Base-by-base conservation (phyloP, 2,797 vertebrate species). In the Diceros bicornis region DNA sequence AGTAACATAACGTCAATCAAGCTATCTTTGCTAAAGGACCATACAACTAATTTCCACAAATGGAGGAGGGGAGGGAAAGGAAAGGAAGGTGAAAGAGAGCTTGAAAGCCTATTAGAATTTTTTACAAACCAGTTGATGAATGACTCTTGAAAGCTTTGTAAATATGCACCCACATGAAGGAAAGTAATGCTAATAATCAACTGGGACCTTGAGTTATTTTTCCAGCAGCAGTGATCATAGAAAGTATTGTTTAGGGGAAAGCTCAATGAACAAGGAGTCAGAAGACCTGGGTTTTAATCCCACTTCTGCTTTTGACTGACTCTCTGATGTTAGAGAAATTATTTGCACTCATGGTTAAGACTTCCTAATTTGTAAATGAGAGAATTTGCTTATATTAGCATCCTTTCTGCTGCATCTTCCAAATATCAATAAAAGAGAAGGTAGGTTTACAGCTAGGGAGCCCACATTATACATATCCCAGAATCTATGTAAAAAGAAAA, bases 1-100 rank as follows among this genome's bases (percentile, higher is more conserved):
- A 66, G 71, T 92, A 97, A 64, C 52, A 32, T 21, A 68, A 59
- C 74, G 93, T 89, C 93, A 92, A 59, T 97, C 94, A 91, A 78
- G n/a, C 77, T 78, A 41, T 96, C 89, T 94, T 95, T 94, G 66
- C 94, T 92, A 47, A 81, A 91, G 57, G 62, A 10, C 52, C 32
- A 6, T 59, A 61, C 59, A 93, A 55, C 75, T 91, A 13, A 96
- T 75, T 79, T 79, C 66, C 72, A 91, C 71, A 94, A 29, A 44
- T 50, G 52, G 18, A 64, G 11, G 5, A 62, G 16, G 8, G 52
- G 4, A 55, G 4, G 13, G 29, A 1, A 41, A 37, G 21, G 29
- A 55, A 69, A 78, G 61, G 59, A 91, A 77, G 10, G 21, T 71
- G 55, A 79, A 59, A 91, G 47, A 66, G 34, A 87, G 23, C 52